Evolutionary conservation across 2,888 invertebrate genomes (phyloP).

Genomic region (Julus scandinavius): DNA sequence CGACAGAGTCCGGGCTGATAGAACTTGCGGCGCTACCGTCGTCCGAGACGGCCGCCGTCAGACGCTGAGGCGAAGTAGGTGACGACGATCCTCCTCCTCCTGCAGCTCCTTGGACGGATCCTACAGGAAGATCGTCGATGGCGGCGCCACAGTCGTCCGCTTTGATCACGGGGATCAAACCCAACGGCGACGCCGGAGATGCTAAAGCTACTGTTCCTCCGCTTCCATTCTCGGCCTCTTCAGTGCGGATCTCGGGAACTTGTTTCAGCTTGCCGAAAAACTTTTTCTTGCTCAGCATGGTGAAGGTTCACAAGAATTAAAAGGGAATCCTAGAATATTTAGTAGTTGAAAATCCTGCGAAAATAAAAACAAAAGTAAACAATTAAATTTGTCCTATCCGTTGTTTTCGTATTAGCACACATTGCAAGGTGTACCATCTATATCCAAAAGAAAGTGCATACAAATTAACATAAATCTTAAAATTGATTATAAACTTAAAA

Average conservation of each 20-base stretch:
- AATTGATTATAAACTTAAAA: too few species aligned
- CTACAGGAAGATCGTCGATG: constrained; percentile 20
- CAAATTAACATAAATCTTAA: too few species aligned
- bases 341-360: neutral
- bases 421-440: too few species aligned
- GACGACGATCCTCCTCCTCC: constrained; percentile 7
- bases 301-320: neutral
- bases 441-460: too few species aligned
- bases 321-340: neutral
- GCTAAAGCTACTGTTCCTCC: neutral
- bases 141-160: constrained; percentile 55
- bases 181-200: neutral
- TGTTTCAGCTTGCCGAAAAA: constrained; percentile 47
- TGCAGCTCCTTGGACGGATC: neutral
- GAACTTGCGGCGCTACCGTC: constrained; percentile 43
- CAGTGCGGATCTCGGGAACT: constrained; percentile 24
- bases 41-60: constrained; percentile 7
- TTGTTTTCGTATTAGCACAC: too few species aligned
- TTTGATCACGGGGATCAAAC: constrained; percentile 48
- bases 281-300: constrained; percentile 45
- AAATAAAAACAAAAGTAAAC: neutral
- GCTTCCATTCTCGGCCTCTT: neutral
- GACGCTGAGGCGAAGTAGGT: neutral
- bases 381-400: too few species aligned
- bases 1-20: constrained; percentile 4